A percentile compares a stretch with the other conserved stretches of the same genome.
Evolutionary conservation across 2,113 vertebrate genomes (phyloP).

Genomic region (Crocuta crocuta): DNA sequence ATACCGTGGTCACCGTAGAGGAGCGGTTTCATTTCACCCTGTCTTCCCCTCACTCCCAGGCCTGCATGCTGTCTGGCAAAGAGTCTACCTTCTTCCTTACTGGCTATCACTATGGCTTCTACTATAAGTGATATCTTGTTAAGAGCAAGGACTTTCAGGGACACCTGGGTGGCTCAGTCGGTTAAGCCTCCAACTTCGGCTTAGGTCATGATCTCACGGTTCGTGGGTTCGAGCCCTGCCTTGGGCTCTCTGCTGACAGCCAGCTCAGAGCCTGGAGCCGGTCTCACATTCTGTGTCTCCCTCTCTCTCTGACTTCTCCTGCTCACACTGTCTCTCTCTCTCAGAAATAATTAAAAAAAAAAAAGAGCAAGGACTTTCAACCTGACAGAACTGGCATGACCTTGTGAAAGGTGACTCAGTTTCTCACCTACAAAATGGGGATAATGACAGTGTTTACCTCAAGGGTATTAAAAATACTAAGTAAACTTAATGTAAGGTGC

Average conservation of each 20-base stretch:
- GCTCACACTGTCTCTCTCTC: too few relatives aligned
- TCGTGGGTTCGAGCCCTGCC: too few relatives aligned
- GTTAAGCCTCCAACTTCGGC: too few relatives aligned
- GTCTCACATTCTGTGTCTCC: too few relatives aligned
- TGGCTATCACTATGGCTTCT: neutral
- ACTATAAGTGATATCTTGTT: neutral
- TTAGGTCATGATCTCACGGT: too few relatives aligned
- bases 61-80: neutral
- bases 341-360: too few relatives aligned
- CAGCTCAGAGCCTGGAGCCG: too few relatives aligned
- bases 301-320: too few relatives aligned
- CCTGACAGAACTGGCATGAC: neutral
- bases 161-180: too few relatives aligned
- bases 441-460: neutral
- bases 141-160: neutral
- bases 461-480: neutral
- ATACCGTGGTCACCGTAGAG: neutral
- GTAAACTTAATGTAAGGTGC: neutral
- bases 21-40: too few relatives aligned
- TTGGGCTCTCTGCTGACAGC: too few relatives aligned
- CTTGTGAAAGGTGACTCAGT: neutral
- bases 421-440: neutral
- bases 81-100: neutral
- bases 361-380: neutral
- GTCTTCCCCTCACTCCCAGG: neutral